Base-by-base conservation (phyloP, 2,888 invertebrate genomes). In the Macaria liturata region DNA sequence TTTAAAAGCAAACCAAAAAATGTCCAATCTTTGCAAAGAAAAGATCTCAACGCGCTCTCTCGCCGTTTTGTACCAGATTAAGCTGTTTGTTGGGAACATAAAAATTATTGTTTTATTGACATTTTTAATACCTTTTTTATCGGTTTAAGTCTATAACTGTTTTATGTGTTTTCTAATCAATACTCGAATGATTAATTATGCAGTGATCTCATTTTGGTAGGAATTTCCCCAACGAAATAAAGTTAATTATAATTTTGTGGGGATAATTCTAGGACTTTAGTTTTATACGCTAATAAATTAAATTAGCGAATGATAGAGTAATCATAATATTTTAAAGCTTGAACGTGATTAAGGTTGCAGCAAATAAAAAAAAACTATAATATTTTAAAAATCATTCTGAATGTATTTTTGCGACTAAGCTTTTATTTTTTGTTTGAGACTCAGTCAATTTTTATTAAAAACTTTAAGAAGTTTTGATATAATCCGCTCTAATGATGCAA, bases 1-100 rank as follows among this genome's bases (percentile, higher is more conserved):
- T 20, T 20, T 20, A 20, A 20, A 20, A 20, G 20, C 20, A 20
- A 20, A 20, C 20, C 2, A 20, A 20, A 20, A 20, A 20, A 20
- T 20, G 20, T 20, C 34, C 4, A 37, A 37, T 4, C 5, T 49
- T 5, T 9, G 30, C 34, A 0, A 54, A 66, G 62, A 52, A 74
- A 75, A 75, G 75, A 75, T 66, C 64, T 75, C 74, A 75, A 75
- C 75, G 75, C 59, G 65, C 49, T 66, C n/a, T 65, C n/a, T 47
- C 39, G 8, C 3, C 7, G 5, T 30, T 37, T 43, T 32, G 30
- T 9, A 32, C 31, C 32, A 46, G 9, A 47, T 59, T 49, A 39
- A 57, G 42, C 51, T 56, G 32, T 49, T 34, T 42, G n/a, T 3
- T 42, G 37, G 32, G 30, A 4, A 52, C 51, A 43, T 48, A n/a